Base-by-base conservation (phyloP, 2,113 vertebrate species). In the Lonchura striata region DNA sequence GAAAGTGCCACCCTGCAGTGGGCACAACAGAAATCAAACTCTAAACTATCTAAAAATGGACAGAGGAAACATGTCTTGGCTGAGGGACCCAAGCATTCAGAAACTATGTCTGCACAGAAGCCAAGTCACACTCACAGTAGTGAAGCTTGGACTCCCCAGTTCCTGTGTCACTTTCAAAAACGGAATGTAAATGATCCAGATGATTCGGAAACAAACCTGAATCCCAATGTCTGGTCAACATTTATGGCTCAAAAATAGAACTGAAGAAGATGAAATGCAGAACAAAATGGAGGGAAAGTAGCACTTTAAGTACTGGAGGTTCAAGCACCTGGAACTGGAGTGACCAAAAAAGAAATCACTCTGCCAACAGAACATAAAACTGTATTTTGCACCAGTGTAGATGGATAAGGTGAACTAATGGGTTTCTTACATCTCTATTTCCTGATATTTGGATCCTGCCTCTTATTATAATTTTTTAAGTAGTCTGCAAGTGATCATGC, bases 391-490 rank as follows among this genome's bases (percentile, higher is more conserved):
- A 49, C 13, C 4, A 3, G 6, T 41, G 25, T 50, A 83, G 41
- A 68, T 39, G 44, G 47, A 64, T 37, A 64, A 87, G 35, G 27
- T 82, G 15, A 92, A 63, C 31, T 57, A 92, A 57, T 2, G 64
- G 12, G 30, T 56, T 91, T 83, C 30, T 78, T 82, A 21, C 30
- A 31, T 76, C 49, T 78, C 18, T 56, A 2, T 72, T 74, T 77
- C 75, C 44, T 68, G 21, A 69, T 74, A 88, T 81, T 86, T 94
- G 91, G 28, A 82, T 53, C 31, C 46, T 93, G 69, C 13, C 24
- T 93, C 64, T 94, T 96, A 56, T 93, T 68, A 75, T 39, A 8
- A 65, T 95, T 94, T 96, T 86, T 94, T 44, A 92, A 90, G 39
- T 18, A 74, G 63, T 68, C 95, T 86, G 42, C 71, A 88, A 92